Percentiles rank a stretch among this genome's conserved stretches.
Evolutionary conservation across 2,113 vertebrate genomes (phyloP).

Genomic region (Anguilla rostrata): DNA sequence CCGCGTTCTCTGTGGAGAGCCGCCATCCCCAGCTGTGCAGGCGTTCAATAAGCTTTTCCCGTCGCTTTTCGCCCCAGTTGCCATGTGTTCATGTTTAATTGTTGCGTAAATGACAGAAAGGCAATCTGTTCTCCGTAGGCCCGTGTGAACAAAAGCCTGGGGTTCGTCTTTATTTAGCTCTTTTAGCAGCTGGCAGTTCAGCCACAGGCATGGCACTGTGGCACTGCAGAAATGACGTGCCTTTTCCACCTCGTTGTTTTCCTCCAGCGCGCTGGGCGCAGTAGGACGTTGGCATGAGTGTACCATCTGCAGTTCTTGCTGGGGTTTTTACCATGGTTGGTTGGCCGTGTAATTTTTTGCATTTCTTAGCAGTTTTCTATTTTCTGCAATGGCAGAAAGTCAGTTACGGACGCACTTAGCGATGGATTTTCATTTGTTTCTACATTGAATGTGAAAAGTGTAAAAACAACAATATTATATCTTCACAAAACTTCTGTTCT

Average conservation of each 20-base stretch:
- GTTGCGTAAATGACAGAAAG: constrained; percentile 18
- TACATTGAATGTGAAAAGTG: neutral
- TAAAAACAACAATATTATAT: too few species aligned
- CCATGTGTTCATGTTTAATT: neutral
- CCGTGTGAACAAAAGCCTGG: constrained; percentile 35
- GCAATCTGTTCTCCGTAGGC: constrained; percentile 45
- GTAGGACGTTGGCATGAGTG: neutral
- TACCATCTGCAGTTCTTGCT: neutral
- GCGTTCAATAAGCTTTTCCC: neutral
- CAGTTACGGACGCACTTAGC: neutral
- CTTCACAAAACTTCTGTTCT: neutral
- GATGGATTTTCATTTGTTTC: neutral
- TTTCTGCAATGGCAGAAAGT: neutral
- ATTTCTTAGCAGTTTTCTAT: neutral
- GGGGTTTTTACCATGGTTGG: neutral
- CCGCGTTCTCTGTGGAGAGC: neutral
- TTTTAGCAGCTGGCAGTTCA: constrained; percentile 64
- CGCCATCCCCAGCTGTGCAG: neutral
- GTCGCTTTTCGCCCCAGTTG: neutral
- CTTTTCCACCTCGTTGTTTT: constrained; percentile 12
- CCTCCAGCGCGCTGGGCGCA: neutral
- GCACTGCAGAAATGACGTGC: constrained; percentile 27
- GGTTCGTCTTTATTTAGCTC: constrained; percentile 64
- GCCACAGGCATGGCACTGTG: constrained; percentile 40
- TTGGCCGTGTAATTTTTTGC: neutral